Percentiles rank a stretch among this genome's conserved stretches.
Evolutionary conservation across 2,888 invertebrate species (phyloP).

Genomic region (Meghimatium bilineatum): DNA sequence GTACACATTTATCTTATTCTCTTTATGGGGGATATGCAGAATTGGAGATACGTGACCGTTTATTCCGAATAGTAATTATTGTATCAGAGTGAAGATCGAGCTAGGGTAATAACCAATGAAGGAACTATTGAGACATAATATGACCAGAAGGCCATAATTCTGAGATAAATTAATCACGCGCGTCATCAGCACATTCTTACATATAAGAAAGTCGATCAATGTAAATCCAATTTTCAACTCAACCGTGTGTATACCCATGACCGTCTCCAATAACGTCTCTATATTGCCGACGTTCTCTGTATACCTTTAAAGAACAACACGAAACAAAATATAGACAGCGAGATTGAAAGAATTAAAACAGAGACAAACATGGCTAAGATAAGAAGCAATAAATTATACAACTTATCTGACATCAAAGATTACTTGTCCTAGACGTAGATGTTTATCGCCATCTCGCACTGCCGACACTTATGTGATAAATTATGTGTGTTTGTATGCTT

Average conservation of each 20-base stretch:
- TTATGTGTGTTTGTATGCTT: background rate
- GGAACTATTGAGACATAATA: background rate
- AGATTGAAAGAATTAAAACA: background rate
- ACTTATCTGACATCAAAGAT: background rate
- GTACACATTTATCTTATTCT: too few relatives aligned
- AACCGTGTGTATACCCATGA: too few relatives aligned
- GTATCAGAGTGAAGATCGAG: too few relatives aligned
- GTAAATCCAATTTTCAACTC: background rate
- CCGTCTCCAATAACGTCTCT: too few relatives aligned
- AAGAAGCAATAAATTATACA: background rate
- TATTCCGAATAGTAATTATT: too few relatives aligned
- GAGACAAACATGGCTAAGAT: background rate
- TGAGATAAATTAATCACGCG: too few relatives aligned
- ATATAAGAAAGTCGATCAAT: background rate
- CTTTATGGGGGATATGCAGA: too few relatives aligned
- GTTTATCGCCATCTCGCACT: background rate
- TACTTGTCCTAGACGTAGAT: background rate
- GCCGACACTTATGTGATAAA: background rate
- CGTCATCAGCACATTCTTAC: background rate
- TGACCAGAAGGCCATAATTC: too few relatives aligned
- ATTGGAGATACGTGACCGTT: too few relatives aligned
- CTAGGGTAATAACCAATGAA: too few relatives aligned
- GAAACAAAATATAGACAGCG: background rate
- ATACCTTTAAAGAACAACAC: background rate
- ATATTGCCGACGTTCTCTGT: too few relatives aligned